Base-by-base conservation (phyloP, 2,797 vertebrate species). In the Fistularia tabacaria region DNA sequence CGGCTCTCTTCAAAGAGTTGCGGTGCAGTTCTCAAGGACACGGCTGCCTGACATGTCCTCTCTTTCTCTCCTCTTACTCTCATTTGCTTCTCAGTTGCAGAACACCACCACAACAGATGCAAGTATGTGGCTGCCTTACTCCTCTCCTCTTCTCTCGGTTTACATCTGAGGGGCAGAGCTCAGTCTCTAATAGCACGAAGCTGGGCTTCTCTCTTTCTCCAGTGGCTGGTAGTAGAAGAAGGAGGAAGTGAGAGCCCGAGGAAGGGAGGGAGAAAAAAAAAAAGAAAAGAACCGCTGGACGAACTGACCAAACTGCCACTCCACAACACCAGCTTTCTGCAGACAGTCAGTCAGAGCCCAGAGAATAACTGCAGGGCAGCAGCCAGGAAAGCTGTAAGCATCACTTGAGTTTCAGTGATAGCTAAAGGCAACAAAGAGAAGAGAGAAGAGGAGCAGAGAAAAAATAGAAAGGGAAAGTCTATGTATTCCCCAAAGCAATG, bases 11-110 rank as follows among this genome's bases (percentile, higher is more conserved):
- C 93, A 93, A 93, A 95, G 94, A 97, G 92, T 97, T 96, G 93
- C 83, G 93, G 90, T 95, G 95, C 94, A 94, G 93, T 94, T 97
- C 78, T 98, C 94, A 95, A 96, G 94, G 94, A 94, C 94, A 95
- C 90, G 87, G 93, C 80, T 75, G 65, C 90, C 92, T 91, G 90
- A 92, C 91, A 89, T 92, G 91, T 89, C 69, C 63, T 70, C 79
- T 82, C 71, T 76, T 73, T 71, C 71, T 71, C 69, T 60, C 73
- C 83, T 67, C 66, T 54, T 77, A 73, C 69, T 72, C 72, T 69
- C 76, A 71, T 79, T 75, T 65, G 69, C 71, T 60, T 76, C 83
- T 74, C 49, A 57, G 66, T 79, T 64, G 77, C 77, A 69, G 82
- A 77, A 87, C 73, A 62, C 73, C 71, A 71, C 76, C 66, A 82